A percentile compares a stretch with the other conserved stretches of the same genome.
These are phyloP conservation scores for Pterocles burchelli DNA, from an alignment of 2,113 vertebrate species.

Conservation along the genomic window DNA sequence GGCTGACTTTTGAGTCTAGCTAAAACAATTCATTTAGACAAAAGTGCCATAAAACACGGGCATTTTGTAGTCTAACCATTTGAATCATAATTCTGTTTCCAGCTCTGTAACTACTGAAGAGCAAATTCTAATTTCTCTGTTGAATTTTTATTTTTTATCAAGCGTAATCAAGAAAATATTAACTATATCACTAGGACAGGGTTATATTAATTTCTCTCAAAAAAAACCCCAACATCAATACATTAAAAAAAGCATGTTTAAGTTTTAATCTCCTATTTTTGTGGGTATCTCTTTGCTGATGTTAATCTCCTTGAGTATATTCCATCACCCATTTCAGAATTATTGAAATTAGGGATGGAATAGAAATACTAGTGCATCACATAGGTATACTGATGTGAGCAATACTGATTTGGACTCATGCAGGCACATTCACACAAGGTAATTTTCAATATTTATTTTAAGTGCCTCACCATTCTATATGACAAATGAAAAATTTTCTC, in stretches of 20 bases:
- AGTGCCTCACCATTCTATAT: fast-evolving
- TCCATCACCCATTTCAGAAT: background rate
- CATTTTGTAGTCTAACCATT: background rate
- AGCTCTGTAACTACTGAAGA: background rate
- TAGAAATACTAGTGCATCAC: background rate
- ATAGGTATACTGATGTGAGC: background rate
- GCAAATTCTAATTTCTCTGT: background rate
- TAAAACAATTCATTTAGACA: background rate
- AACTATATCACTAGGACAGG: background rate
- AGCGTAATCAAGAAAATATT: background rate
- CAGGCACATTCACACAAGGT: background rate
- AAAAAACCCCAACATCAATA: background rate
- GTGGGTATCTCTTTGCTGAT: background rate
- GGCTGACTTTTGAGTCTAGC: background rate
- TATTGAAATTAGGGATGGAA: background rate
- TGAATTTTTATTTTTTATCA: background rate
- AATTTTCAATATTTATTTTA: background rate
- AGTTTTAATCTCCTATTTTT: background rate
- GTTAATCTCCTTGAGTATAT: background rate
- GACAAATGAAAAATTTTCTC: background rate
- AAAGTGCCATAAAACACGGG: background rate
- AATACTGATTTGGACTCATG: background rate
- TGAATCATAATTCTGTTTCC: background rate
- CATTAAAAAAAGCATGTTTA: background rate
- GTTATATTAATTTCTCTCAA: background rate